These are phyloP conservation scores for Centropristis striata DNA, from an alignment of 2,113 vertebrate genomes.

Conservation along the genomic window DNA sequence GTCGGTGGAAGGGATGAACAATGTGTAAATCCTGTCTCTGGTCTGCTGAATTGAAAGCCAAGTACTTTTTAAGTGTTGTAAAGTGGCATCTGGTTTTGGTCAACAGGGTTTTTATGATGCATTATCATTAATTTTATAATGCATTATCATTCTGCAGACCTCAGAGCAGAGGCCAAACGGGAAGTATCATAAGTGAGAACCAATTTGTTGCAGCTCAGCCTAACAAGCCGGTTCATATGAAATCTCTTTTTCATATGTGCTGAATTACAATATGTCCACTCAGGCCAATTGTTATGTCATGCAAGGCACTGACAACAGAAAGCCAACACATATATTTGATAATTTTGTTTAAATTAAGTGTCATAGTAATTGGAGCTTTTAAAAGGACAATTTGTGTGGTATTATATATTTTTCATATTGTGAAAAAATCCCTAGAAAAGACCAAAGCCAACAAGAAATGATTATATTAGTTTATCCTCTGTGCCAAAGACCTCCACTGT, in stretches of 20 bases:
- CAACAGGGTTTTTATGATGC: no score
- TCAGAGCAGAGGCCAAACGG: conserved; percentile 12
- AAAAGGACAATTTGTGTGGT: neutral
- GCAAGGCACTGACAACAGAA: neutral
- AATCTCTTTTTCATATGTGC: conserved; percentile 3
- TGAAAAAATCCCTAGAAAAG: conserved; percentile 17
- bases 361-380: neutral
- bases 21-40: neutral
- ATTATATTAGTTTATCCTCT: neutral
- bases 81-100: neutral
- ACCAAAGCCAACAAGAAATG: conserved; percentile 6
- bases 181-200: neutral
- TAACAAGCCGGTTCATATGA: conserved; percentile 7
- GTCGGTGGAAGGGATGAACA: conserved; percentile 54
- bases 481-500: neutral
- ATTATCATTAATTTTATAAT: conserved; percentile 6
- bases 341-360: neutral
- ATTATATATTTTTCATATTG: neutral
- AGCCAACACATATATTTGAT: conserved; percentile 1
- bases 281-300: neutral
- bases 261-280: neutral
- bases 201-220: conserved; percentile 18
- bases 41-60: neutral
- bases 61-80: conserved; percentile 8
- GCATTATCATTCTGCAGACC: conserved; percentile 8